Evolutionary conservation across 2,888 invertebrate genomes (phyloP).

Genomic region (Leucophora obtusa): DNA sequence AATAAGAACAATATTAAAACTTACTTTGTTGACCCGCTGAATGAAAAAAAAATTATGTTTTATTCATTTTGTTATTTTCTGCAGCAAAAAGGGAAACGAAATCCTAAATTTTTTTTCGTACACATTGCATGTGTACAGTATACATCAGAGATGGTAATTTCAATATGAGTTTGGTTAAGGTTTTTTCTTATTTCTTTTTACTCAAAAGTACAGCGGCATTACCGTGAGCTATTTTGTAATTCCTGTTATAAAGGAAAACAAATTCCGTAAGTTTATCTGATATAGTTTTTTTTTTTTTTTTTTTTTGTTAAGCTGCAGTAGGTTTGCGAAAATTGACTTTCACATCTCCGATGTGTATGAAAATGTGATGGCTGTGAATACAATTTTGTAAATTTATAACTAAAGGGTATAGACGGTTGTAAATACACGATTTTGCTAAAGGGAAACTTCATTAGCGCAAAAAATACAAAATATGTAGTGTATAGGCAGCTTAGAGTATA

Average conservation of each 20-base stretch:
- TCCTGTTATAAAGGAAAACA: too few relatives aligned
- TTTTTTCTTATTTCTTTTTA: too few relatives aligned
- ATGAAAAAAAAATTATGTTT: background rate
- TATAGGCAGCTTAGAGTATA: too few relatives aligned
- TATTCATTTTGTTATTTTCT: background rate
- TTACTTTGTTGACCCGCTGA: constrained; percentile 22
- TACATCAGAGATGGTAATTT: too few relatives aligned
- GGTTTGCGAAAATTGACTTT: too few relatives aligned
- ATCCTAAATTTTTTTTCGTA: background rate
- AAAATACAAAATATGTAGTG: background rate
- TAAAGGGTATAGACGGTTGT: constrained; percentile 39
- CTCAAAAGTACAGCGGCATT: too few relatives aligned
- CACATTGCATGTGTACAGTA: too few relatives aligned
- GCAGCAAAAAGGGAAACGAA: background rate
- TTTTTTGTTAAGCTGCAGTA: too few relatives aligned
- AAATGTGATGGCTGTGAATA: constrained; percentile 41
- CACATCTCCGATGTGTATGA: constrained; percentile 3
- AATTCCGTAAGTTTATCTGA: too few relatives aligned
- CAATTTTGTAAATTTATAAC: constrained; percentile 41
- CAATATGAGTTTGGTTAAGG: too few relatives aligned
- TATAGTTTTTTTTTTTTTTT: too few relatives aligned
- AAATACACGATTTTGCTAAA: constrained; percentile 11
- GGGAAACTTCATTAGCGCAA: constrained; percentile 12
- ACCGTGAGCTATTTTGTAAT: too few relatives aligned
- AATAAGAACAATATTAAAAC: background rate